These are phyloP conservation scores for Andrena minutula DNA, from an alignment of 2,888 invertebrate genomes.

Conservation along the genomic window DNA sequence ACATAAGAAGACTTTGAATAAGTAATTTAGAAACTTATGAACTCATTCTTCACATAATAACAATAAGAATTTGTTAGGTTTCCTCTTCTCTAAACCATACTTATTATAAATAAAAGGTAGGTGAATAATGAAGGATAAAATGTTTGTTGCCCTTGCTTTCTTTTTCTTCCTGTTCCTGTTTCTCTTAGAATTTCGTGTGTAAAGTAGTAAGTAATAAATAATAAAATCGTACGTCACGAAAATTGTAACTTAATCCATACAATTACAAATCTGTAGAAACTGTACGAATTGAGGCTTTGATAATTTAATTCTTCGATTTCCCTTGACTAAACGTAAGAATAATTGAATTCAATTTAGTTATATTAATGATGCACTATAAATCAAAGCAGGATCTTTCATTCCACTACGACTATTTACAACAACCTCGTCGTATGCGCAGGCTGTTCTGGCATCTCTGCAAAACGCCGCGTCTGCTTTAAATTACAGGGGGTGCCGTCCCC, in stretches of 20 bases:
- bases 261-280: not conserved
- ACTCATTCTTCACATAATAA: too few species aligned
- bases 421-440: not conserved
- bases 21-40: too few species aligned
- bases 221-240: not conserved
- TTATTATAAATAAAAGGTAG: too few species aligned
- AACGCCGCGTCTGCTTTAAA: constrained; percentile 5
- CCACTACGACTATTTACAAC: not conserved
- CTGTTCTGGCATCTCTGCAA: constrained; percentile 6
- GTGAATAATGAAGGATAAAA: too few species aligned
- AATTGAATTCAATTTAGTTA: not conserved
- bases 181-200: too few species aligned
- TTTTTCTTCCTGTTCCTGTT: too few species aligned
- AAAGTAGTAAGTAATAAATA: not conserved
- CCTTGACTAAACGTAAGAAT: not conserved
- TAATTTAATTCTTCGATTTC: not conserved
- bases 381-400: not conserved
- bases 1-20: too few species aligned
- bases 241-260: not conserved
- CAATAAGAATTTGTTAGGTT: too few species aligned
- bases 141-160: too few species aligned
- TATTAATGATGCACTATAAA: too few species aligned
- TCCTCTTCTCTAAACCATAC: too few species aligned
- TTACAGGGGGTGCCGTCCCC: constrained; percentile 15
- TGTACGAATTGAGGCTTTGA: not conserved